Base-by-base conservation (phyloP, 2,888 invertebrate species). In the Sminthurides aquaticus region DNA sequence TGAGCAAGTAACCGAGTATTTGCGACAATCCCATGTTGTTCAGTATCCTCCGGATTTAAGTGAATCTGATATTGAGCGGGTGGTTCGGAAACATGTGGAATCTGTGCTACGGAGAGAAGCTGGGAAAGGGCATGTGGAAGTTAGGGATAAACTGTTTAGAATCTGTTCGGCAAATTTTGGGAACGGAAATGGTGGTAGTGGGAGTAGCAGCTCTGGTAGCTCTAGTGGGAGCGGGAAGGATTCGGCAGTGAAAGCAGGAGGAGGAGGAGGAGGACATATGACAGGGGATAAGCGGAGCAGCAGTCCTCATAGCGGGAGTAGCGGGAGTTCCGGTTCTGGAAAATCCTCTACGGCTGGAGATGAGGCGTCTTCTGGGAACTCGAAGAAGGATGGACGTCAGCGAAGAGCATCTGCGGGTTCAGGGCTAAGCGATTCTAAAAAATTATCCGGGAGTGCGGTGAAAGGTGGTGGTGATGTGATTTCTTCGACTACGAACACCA, bases 1-100 rank as follows among this genome's bases (percentile, higher is more conserved):
- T 48, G 62, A 62, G 24, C 65, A 67, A 49, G 69, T 74, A 54
- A 62, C 67, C 29, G 73, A 74, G 61, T 74, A 74, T 62, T 49
- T 74, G 15, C 66, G 69, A 1, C 69, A 72, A 49, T 74, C 74
- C 11, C 72, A 74, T 64, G 66, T 73, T 2, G 69, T 73, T 56
- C 67, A 66, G 25, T 71, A 68, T 49, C 68, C 70, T 15, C 62
- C 64, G 28, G 69, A 64, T 29, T 63, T 60, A 34, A 62, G 58
- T n/a, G 65, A 62, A 8, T 20, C 5, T 2, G 65, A 66, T 24
- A 69, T 63, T 67, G 60, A 60, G 15, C 2, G 11, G 18, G 18
- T 57, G 22, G 52, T 62, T 3, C 55, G 58, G 5, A 62, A 28
- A 22, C 43, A 61, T 18, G 62, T 66, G 18, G 62, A 61, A 22